Base-by-base conservation (phyloP, 2,888 invertebrate species). In the Tetropium fuscum region DNA sequence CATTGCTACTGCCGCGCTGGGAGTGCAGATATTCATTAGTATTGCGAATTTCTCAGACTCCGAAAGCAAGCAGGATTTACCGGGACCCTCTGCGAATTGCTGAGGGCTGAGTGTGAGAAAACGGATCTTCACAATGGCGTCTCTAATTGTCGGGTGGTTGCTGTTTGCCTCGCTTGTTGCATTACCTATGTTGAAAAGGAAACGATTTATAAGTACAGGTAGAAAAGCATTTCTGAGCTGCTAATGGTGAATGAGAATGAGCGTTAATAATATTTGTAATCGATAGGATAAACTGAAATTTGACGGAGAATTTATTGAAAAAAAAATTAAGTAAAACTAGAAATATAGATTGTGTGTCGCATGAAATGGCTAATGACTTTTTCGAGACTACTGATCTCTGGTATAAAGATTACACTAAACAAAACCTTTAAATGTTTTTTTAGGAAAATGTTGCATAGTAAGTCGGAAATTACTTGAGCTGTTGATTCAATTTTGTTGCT, bases 41-140 rank as follows among this genome's bases (percentile, higher is more conserved):
- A 94, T 90, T 0, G 91, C 88, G 74, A 93, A 90, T 8, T 92
- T 89, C 77, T 94, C 94, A 1, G 91, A 86, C 78, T 92, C 89
- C 0, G 88, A 86, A 18, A 94, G 83, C 5, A 94, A 81, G n/a
- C 84, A 82, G 8, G 93, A 93, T 45, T 88, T 85, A 0, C 91
- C 93, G 0, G 93, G 92, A 0, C 92, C 92, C 72, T 91, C 91
- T 0, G 94, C 93, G 78, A 94, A 94, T 82, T 93, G 90, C 76
- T 92, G 89, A 0, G 93, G 91, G 0, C 88, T 88, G 67, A 94
- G 82, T 0, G 92, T 92, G 7, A 94, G 84, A 81, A 94, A 94
- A 16, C 93, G 86, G 60, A 94, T 89, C 81, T 93, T 91, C 74
- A 88, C 88, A 1, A 93, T 83, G 0, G 90, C 90, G 69, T 88